Conservation (phyloP, 1,140 invertebrate genomes). For the Dolichoris vasculosae region DNA sequence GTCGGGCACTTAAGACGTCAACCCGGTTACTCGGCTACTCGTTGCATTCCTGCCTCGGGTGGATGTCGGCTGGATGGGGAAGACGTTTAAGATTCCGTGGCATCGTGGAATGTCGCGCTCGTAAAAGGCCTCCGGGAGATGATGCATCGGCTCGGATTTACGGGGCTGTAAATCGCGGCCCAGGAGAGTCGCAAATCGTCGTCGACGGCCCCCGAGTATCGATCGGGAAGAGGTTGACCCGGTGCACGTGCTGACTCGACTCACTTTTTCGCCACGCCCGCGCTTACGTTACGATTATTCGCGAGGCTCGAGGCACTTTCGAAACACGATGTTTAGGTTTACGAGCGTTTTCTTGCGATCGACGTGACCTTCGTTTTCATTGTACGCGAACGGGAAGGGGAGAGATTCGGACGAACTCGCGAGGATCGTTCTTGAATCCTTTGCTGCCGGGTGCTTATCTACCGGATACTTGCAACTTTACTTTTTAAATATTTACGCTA, state of each 20-base stretch:
- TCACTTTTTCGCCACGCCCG: neutral
- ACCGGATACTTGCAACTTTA: too few relatives aligned
- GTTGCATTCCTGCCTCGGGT: neutral
- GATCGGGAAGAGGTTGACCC: neutral
- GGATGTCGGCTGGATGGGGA: too few relatives aligned
- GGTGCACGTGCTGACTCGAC: neutral
- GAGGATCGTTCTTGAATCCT: too few relatives aligned
- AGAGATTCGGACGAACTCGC: too few relatives aligned
- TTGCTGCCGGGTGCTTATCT: too few relatives aligned
- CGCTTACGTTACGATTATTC: neutral
- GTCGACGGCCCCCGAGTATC: neutral
- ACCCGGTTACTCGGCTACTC: neutral
- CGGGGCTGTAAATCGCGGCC: neutral
- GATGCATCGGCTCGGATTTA: neutral
- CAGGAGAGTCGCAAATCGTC: conserved; percentile 9
- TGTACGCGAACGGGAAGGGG: too few relatives aligned
- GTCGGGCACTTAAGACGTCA: neutral
- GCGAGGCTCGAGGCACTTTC: neutral
- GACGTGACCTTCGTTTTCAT: too few relatives aligned
- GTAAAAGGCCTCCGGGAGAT: neutral
- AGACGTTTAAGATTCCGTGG: neutral
- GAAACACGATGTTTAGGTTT: neutral
- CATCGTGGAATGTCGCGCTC: neutral
- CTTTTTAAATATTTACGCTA: too few relatives aligned
- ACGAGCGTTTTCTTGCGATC: neutral